Percentiles rank a stretch among this genome's conserved stretches.
phyloP scores from a whole-genome alignment of 2,113 vertebrate genomes.

The Carettochelys insculpta region DNA sequence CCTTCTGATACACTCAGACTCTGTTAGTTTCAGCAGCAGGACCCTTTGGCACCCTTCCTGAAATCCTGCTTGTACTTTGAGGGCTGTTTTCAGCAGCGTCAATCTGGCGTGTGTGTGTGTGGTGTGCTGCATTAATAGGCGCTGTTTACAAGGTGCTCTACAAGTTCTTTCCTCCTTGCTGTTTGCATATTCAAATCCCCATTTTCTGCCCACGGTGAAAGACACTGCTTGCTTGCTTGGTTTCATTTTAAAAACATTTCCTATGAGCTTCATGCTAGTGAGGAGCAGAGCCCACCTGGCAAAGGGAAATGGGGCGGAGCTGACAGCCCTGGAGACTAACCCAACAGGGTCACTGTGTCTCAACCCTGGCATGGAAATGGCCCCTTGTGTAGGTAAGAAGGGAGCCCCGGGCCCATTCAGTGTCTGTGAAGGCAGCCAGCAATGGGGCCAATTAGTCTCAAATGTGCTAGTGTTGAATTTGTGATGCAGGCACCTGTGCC shows the following conservation, averaged over 20 bases:
- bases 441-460: neutral
- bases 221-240: slow-evolving; percentile 46
- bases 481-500: neutral
- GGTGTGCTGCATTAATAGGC: neutral
- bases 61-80: neutral
- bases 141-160: slow-evolving; percentile 62
- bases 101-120: slow-evolving; percentile 37
- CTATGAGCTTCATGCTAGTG: neutral
- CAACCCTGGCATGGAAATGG: neutral
- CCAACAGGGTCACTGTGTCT: neutral
- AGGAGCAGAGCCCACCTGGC: neutral
- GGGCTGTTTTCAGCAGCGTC: neutral
- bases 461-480: neutral
- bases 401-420: too few species aligned
- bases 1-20: neutral
- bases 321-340: neutral
- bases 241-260: neutral
- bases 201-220: slow-evolving; percentile 47
- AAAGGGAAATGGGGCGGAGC: neutral
- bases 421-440: neutral
- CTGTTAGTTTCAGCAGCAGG: neutral
- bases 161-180: slow-evolving; percentile 31
- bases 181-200: slow-evolving; percentile 49
- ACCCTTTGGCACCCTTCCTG: neutral
- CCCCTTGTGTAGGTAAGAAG: neutral